Base-by-base conservation (phyloP, 1,140 invertebrate species). In the Marisa cornuarietis region DNA sequence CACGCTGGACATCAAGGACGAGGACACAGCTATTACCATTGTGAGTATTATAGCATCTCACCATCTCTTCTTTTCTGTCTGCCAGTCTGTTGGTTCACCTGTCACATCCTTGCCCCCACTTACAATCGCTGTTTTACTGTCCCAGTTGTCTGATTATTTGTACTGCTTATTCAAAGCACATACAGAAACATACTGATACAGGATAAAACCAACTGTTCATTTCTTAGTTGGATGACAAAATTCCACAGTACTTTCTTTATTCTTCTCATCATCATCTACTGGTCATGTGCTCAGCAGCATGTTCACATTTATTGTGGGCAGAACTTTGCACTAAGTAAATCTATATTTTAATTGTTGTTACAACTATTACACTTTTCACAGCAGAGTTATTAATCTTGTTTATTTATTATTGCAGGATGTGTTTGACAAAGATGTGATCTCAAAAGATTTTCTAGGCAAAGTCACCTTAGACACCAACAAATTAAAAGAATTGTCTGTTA, bases 391-490 rank as follows among this genome's bases (percentile, higher is more conserved):
- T 42, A 42, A 42, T 42, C 2, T 42, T 42, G 31, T 42, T 14
- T 79, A 52, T 77, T 42, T 73, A 79, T 79, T 83, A 74, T 79
- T 87, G 66, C 79, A 93, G 93, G 85, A 91, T 73, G 82, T 93
- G 78, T 93, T 92, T 92, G 92, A 93, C 89, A 92, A 93, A 78
- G 93, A 93, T 88, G 89, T 93, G 62, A 91, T 93, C 49, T 90
- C 91, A 83, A 92, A 92, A 83, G 93, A 93, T 85, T 93, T 93
- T 82, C 88, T 93, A 66, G 93, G 93, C 13, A 92, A 90, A 87
- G 85, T 93, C 65, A 90, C 88, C 76, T 86, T 93, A 74, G 91
- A 88, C 77, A 79, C 91, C 31, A 92, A 93, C 20, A 90, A 93
- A 80, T 88, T 93, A 65, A 89, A 91, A 79, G 90, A 90, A 84